Evolutionary conservation across 2,888 invertebrate genomes (phyloP), one percentile per base, ranked within the genome.

Genomic region (Thymelicus lineola): DNA sequence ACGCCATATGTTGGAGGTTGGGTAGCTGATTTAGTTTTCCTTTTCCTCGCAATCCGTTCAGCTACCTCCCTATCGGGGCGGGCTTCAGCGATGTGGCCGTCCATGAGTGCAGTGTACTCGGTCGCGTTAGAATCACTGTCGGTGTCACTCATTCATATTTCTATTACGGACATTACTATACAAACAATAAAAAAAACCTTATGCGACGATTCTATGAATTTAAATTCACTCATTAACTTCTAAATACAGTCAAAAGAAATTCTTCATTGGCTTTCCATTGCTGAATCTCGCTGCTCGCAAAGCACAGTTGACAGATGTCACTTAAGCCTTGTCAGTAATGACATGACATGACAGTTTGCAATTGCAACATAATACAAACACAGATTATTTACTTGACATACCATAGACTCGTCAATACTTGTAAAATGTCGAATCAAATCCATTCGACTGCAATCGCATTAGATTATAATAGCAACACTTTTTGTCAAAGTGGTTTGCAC

Each of bases 71-170:
- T 93, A 77, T 94, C 94, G 70, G 94, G 90, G 76, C 94, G 94
- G 76, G 94, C 94, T 85, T 96, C 96, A 71, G 95, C 95, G 84
- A 96, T 96, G 94, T 97, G 97, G 84, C 96, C 97, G 94, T 97
- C 97, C 97, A 97, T 97, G 86, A 97, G 95, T 90, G 96, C 96
- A 82, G 97, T 97, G 80, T 95, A 95, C 94, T 97, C 97, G 85
- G 95, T 95, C 73, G 60, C 61, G 80, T 95, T 95, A 86, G 91
- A 94, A 80, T 95, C 95, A 80, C 86, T 89, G 73, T 82, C 84
- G 75, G 84, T 81, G 72, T 85, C 86, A 85, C 88, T 92, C 93
- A 93, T 93, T 91, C 89, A 93, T 84, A 72, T 78, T 46, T 55
- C n/a, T 35, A 61, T 46, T 57, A 63, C 48, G 5, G 48, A 69